Base-by-base conservation (phyloP, 2,888 invertebrate species). In the Ceriagrion tenellum region DNA sequence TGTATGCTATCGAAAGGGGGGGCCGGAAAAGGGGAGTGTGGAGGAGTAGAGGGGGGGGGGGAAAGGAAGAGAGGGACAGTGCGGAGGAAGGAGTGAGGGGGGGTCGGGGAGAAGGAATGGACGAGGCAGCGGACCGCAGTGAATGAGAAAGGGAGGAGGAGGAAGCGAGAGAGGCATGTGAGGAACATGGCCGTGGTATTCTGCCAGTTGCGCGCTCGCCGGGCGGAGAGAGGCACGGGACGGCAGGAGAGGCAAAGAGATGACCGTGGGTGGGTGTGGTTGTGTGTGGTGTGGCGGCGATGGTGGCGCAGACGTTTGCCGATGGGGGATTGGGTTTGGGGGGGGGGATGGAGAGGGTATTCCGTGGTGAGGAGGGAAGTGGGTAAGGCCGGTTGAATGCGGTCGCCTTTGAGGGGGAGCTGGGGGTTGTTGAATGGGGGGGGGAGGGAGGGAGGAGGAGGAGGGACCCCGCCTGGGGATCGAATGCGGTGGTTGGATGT, bases 391-490 rank as follows among this genome's bases (percentile, higher is more conserved):
- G 88, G 88, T 88, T 47, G 88, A 88, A 88, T 88, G 35, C 40
- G 88, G 88, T 13, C 20, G 35, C 40, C 35, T 20, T 59, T 59
- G 59, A 40, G 89, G 55, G 93, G 63, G 90, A 59, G 63, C 1
- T 13, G 16, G 47, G 20, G 47, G 40, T 16, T 23, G 47, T 40
- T 20, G 88, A 20, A 18, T 23, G 35, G 40, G 59, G 35, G 26
- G 63, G 16, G 12, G 23, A 23, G n/a, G 26, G 12, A 20, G 47
- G 63, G 63, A 20, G 8, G 23, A 69, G 90, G 63, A 20, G 69
- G 35, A n/a, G 91, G 40, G 63, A 91, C 63, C 63, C 91, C 40
- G 40, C 88, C 40, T 40, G 63, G 91, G 91, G 91, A 63, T 63
- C 63, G 91, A 91, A 91, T 91, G 63, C 59, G 91, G 18, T 40